phyloP scores from a whole-genome alignment of 2,888 invertebrate species.

The Pyrocoelia pectoralis region DNA sequence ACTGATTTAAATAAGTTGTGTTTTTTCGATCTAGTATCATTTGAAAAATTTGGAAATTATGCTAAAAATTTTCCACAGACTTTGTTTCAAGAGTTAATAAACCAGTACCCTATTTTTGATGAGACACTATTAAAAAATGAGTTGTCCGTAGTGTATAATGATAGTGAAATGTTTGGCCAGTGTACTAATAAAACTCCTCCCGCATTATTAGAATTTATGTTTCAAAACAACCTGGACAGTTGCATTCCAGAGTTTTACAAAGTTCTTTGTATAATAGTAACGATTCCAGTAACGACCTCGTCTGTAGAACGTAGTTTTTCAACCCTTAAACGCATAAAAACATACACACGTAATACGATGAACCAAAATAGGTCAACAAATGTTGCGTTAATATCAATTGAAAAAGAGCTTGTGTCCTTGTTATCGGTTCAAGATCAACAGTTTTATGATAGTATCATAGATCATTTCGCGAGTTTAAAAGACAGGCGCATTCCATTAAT shows the following conservation, averaged over 20 bases:
- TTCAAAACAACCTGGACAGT: background rate
- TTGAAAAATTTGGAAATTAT: background rate
- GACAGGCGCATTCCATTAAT: no score
- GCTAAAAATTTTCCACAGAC: background rate
- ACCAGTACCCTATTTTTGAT: background rate
- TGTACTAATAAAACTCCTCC: background rate
- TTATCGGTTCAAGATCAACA: no score
- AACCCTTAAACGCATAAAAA: background rate
- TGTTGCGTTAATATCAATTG: no score
- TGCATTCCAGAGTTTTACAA: background rate
- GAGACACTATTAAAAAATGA: background rate
- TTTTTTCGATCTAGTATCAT: background rate
- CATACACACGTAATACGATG: no score
- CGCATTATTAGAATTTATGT: background rate
- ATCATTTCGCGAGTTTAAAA: no score
- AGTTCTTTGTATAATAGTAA: background rate
- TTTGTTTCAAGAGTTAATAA: background rate
- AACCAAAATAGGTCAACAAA: no score
- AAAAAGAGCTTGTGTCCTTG: no score
- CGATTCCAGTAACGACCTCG: background rate
- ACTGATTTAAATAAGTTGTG: background rate
- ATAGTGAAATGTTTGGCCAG: background rate
- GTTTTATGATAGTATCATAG: no score
- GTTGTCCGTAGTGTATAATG: background rate
- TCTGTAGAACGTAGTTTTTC: background rate